Evolutionary conservation across 2,888 invertebrate genomes (phyloP).

Genomic region (Cerastoderma edule): DNA sequence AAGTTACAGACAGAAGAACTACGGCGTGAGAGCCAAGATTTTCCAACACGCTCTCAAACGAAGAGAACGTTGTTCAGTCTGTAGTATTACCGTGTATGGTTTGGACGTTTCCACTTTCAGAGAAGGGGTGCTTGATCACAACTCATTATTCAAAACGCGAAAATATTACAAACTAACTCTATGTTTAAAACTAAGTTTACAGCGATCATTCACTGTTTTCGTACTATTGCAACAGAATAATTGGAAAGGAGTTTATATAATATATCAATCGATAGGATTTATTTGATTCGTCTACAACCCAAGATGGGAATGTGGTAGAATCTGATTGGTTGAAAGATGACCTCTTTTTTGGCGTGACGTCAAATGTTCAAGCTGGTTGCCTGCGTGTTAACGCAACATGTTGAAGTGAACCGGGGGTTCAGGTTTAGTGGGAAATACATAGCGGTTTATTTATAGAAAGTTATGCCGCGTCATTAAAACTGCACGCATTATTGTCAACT

Average conservation of each 20-base stretch:
- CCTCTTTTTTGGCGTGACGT: slow-evolving; percentile 26
- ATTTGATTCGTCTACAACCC: slow-evolving; percentile 12
- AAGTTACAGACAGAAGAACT: slow-evolving; percentile 48
- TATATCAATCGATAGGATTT: slow-evolving; percentile 1
- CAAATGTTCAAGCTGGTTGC: slow-evolving; percentile 13
- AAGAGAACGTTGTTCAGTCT: slow-evolving; percentile 48
- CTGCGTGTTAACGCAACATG: neutral
- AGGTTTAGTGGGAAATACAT: slow-evolving; percentile 12
- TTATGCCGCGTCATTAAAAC: neutral
- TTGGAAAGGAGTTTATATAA: neutral
- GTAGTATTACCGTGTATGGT: slow-evolving; percentile 64
- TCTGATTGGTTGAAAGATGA: slow-evolving; percentile 34
- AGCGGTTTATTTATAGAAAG: slow-evolving; percentile 6
- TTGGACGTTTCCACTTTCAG: slow-evolving; percentile 44
- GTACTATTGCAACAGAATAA: slow-evolving; percentile 6
- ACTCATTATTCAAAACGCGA: too few species aligned
- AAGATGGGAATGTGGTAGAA: slow-evolving; percentile 33
- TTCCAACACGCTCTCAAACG: slow-evolving; percentile 50
- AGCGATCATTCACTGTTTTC: too few species aligned
- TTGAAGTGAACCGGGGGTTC: neutral
- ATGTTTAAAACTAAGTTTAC: too few species aligned
- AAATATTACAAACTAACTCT: too few species aligned
- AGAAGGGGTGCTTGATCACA: slow-evolving; percentile 19
- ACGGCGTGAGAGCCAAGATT: slow-evolving; percentile 44
- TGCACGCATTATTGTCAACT: too few species aligned